A percentile compares a stretch with the other conserved stretches of the same genome.
Conservation (phyloP, 30 jellyfish, hydroid and myxozoan genomes). For the Aurelia sp. region DNA sequence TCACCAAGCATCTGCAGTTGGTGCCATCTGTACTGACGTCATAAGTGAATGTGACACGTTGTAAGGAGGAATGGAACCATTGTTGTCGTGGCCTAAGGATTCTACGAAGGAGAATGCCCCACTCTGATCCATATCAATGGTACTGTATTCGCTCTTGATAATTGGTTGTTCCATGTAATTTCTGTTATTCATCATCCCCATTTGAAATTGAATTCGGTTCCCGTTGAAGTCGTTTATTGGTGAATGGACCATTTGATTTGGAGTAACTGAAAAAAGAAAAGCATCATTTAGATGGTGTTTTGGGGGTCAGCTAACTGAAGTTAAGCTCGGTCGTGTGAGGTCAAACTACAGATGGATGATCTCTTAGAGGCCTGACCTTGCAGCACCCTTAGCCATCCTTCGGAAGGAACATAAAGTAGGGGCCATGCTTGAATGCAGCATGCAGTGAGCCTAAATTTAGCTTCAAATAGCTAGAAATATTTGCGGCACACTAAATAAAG, state of each 20-base stretch:
- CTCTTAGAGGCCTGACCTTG: not conserved
- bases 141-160: constrained; percentile 52
- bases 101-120: constrained; percentile 73
- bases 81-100: constrained; percentile 39
- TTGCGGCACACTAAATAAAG: no score
- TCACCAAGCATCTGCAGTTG: constrained; percentile 47
- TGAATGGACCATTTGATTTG: constrained; percentile 41
- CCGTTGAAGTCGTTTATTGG: constrained; percentile 55
- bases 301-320: no score
- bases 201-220: constrained; percentile 45
- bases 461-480: no score
- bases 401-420: no score
- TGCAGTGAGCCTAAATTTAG: no score
- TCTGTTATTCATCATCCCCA: constrained; percentile 45
- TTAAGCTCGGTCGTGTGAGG: not conserved
- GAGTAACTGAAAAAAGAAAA: constrained; percentile 17
- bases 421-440: no score
- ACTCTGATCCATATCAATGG: constrained; percentile 47
- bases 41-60: constrained; percentile 39
- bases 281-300: not conserved
- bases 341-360: not conserved
- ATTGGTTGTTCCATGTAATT: constrained; percentile 56
- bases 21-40: constrained; percentile 42
- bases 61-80: constrained; percentile 25
- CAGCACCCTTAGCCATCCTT: no score